Percentiles rank a stretch among this genome's conserved stretches.
These are phyloP conservation scores for Hirtodrosophila histrioides DNA, from an alignment of 2,888 invertebrate species.

Conservation along the genomic window DNA sequence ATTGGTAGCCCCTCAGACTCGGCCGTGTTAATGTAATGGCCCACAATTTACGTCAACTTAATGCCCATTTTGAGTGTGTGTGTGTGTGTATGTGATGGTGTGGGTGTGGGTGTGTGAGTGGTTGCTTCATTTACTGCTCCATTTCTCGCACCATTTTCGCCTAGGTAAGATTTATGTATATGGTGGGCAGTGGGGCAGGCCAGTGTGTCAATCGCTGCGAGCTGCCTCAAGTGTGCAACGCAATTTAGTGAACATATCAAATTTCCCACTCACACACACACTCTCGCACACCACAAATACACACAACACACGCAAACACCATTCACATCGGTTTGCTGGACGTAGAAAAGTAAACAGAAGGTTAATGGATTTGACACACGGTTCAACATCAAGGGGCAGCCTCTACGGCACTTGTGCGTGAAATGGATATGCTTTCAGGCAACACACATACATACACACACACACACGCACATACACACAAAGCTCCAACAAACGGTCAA, in stretches of 20 bases:
- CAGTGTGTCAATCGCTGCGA: slow-evolving; percentile 48
- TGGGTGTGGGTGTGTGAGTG: slow-evolving; percentile 18
- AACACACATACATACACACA: slow-evolving; percentile 46
- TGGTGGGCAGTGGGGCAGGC: slow-evolving; percentile 32
- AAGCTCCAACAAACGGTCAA: slow-evolving; percentile 50
- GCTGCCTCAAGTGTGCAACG: slow-evolving; percentile 73
- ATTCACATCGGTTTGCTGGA: slow-evolving; percentile 44
- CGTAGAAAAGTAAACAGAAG: slow-evolving; percentile 83
- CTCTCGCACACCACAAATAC: slow-evolving; percentile 32
- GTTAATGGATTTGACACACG: slow-evolving; percentile 83
- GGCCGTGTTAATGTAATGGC: slow-evolving; percentile 81
- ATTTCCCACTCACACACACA: slow-evolving; percentile 64
- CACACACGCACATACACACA: slow-evolving; percentile 39
- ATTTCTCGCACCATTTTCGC: slow-evolving; percentile 61
- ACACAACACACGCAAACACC: slow-evolving; percentile 24
- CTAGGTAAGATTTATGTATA: slow-evolving; percentile 73
- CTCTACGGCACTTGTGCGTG: slow-evolving; percentile 76
- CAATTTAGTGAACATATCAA: slow-evolving; percentile 81
- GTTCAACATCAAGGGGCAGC: slow-evolving; percentile 56
- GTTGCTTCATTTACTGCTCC: slow-evolving; percentile 64
- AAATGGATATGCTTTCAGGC: slow-evolving; percentile 77
- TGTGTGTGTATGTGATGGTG: slow-evolving; percentile 13
- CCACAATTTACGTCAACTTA: slow-evolving; percentile 83
- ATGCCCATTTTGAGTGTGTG: slow-evolving; percentile 57
- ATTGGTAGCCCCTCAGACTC: slow-evolving; percentile 47